Conservation (phyloP, 2,888 invertebrate species). For the Cylloceria caligata region DNA sequence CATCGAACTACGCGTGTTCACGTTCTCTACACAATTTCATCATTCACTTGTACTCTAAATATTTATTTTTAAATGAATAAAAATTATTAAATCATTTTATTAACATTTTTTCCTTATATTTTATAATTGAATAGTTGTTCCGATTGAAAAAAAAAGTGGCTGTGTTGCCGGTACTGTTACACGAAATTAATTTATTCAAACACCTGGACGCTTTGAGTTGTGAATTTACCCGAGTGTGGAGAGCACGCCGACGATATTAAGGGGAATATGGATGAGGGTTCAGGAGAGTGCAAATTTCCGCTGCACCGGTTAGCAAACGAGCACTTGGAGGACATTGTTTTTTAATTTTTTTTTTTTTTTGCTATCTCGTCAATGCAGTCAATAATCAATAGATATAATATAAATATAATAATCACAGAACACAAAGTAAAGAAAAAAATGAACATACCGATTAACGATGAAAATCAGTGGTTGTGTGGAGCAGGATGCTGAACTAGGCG, state of each 20-base stretch:
- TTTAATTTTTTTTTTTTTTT: not conserved
- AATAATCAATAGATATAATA: conserved; percentile 68
- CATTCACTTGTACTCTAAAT: not conserved
- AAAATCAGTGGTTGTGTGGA: conserved; percentile 82
- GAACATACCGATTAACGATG: conserved; percentile 84
- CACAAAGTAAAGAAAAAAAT: conserved; percentile 83
- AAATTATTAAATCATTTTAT: no score
- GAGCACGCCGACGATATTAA: conserved; percentile 48
- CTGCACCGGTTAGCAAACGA: not conserved
- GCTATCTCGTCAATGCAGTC: not conserved
- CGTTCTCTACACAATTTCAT: no score
- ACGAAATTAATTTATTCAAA: not conserved
- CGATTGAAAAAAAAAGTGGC: no score
- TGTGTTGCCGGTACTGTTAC: no score
- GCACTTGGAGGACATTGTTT: conserved; percentile 17
- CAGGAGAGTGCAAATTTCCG: not conserved
- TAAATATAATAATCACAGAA: conserved; percentile 75
- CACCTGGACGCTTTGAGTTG: conserved; percentile 39
- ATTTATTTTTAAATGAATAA: not conserved
- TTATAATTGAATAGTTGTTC: no score
- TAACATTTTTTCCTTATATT: no score
- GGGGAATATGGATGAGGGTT: conserved; percentile 43
- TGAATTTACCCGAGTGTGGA: conserved; percentile 36
- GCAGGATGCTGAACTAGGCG: conserved; percentile 81
- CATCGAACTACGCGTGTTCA: conserved; percentile 17